These are phyloP conservation scores for Platygyra sinensis DNA, from an alignment of 64 coral and sea anemone species.

Conservation along the genomic window DNA sequence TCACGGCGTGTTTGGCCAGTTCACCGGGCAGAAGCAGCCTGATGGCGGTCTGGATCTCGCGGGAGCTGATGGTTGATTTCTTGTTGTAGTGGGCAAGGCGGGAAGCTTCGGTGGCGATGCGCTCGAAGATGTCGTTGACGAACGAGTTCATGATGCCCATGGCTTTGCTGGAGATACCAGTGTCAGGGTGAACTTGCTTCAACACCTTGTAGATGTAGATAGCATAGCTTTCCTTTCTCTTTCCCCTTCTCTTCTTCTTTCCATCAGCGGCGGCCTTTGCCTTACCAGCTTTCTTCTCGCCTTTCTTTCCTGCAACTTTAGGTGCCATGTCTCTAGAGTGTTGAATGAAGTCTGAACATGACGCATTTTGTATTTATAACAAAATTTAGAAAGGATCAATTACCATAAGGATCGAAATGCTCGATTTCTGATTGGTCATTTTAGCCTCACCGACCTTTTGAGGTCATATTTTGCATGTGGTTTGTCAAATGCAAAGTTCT, in stretches of 20 bases:
- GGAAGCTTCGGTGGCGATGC: constrained; percentile 59
- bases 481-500: no score
- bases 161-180: constrained; percentile 69
- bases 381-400: no score
- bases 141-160: constrained; percentile 83
- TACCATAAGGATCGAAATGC: no score
- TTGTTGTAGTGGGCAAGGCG: constrained; percentile 73
- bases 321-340: no score
- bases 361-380: no score
- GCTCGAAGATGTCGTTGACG: constrained; percentile 84
- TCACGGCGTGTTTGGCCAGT: constrained; percentile 33
- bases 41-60: constrained; percentile 60
- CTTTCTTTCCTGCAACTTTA: no score
- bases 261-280: background rate
- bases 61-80: constrained; percentile 49
- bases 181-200: constrained; percentile 61
- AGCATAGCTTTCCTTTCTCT: constrained; percentile 62
- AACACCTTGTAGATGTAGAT: constrained; percentile 68
- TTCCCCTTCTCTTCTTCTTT: constrained; percentile 32
- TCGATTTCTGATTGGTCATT: no score
- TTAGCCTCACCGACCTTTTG: no score
- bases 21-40: constrained; percentile 50
- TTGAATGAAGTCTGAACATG: no score
- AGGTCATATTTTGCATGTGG: no score
- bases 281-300: no score